A percentile compares a stretch with the other conserved stretches of the same genome.
Evolutionary conservation across 1,140 invertebrate species (phyloP).

Genomic region (Brachionus sp.): DNA sequence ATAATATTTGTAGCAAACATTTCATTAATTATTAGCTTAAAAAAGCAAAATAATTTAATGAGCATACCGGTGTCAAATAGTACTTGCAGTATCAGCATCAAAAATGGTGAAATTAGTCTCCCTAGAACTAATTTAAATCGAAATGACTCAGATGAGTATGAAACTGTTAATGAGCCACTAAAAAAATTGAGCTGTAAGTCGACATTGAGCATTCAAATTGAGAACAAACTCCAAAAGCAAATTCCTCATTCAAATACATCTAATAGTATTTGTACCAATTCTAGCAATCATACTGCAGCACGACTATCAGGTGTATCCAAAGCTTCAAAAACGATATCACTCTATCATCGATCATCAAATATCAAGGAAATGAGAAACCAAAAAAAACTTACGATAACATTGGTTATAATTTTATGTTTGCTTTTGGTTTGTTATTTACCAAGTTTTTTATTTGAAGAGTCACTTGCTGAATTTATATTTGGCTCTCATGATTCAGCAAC

Average conservation of each 20-base stretch:
- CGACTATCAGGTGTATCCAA: background rate
- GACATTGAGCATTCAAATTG: background rate
- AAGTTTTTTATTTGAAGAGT: constrained; percentile 43
- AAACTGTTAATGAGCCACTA: background rate
- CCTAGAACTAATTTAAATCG: background rate
- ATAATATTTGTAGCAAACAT: constrained; percentile 36
- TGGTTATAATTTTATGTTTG: constrained; percentile 32
- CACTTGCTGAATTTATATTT: constrained; percentile 20
- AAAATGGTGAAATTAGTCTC: background rate
- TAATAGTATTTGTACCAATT: background rate
- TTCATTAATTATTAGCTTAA: constrained; percentile 25
- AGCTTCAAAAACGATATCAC: background rate
- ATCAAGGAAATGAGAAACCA: constrained; percentile 30
- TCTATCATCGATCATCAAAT: constrained; percentile 22
- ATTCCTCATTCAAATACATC: background rate
- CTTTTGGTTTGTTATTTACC: constrained; percentile 34
- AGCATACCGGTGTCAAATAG: background rate
- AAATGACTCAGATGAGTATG: background rate
- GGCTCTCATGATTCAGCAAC: constrained; percentile 3
- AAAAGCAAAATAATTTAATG: constrained; percentile 29
- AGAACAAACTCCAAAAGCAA: background rate
- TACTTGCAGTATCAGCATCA: background rate
- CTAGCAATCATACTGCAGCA: background rate
- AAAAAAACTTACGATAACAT: constrained; percentile 30
- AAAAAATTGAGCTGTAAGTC: background rate